These are phyloP conservation scores for Lagria hirta DNA, from an alignment of 2,888 invertebrate species.

Conservation along the genomic window DNA sequence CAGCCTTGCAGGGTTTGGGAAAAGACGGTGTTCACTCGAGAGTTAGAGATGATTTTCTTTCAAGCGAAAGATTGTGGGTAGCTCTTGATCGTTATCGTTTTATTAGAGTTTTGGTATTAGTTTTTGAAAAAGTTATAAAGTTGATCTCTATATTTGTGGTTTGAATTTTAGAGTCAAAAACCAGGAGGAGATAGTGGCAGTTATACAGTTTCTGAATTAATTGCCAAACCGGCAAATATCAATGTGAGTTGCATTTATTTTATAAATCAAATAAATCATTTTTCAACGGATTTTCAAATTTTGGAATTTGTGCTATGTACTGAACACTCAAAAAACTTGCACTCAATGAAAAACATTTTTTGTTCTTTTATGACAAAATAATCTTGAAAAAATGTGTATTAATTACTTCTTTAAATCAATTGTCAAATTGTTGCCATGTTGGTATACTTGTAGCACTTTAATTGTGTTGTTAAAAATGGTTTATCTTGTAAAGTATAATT, in stretches of 20 bases:
- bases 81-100: constrained; percentile 66
- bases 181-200: constrained; percentile 75
- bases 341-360: no score
- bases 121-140: neutral
- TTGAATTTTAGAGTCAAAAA: constrained; percentile 67
- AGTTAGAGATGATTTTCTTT: constrained; percentile 73
- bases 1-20: constrained; percentile 72
- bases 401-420: no score
- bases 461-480: no score
- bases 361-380: no score
- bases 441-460: no score
- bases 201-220: constrained; percentile 62
- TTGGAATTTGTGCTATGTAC: constrained; percentile 5
- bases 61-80: constrained; percentile 64
- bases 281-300: constrained; percentile 10
- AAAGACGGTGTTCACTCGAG: constrained; percentile 70
- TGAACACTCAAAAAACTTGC: no score
- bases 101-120: constrained; percentile 69
- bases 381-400: no score
- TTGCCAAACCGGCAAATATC: constrained; percentile 64
- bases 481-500: no score
- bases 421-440: no score
- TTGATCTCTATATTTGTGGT: constrained; percentile 1
- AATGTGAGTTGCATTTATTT: constrained; percentile 60
- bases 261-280: constrained; percentile 2